These are phyloP conservation scores for Anoura caudifer DNA, from an alignment of 2,113 vertebrate species.

Conservation along the genomic window DNA sequence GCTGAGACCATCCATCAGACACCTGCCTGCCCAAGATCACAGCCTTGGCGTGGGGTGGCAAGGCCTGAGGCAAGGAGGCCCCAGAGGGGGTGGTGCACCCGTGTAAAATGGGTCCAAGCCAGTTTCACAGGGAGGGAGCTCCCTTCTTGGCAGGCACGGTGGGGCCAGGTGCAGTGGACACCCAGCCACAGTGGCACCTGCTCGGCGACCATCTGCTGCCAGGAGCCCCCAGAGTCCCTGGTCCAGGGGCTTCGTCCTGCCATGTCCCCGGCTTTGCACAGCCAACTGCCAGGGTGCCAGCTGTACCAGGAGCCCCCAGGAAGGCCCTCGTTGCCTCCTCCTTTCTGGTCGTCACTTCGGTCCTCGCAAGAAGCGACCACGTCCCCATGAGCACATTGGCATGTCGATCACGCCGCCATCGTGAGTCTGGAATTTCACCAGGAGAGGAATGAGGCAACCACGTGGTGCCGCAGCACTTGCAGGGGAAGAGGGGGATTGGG, in stretches of 20 bases:
- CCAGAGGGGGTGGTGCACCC: too few relatives aligned
- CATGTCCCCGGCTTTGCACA: rapidly evolving
- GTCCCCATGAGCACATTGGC: conserved; percentile 63
- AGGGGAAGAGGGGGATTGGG: conserved; percentile 49
- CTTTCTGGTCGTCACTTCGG: conserved; percentile 56
- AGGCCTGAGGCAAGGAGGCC: too few relatives aligned
- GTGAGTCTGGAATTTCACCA: background rate
- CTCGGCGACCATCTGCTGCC: rapidly evolving
- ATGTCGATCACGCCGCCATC: conserved; percentile 72
- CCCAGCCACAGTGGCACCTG: rapidly evolving
- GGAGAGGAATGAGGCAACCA: too few relatives aligned
- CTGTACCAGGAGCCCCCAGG: background rate
- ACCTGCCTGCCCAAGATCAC: too few relatives aligned
- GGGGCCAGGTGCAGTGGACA: rapidly evolving
- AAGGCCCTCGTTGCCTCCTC: background rate
- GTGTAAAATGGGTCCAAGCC: too few relatives aligned
- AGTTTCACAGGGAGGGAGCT: too few relatives aligned
- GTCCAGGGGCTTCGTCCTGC: rapidly evolving
- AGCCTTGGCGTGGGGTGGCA: too few relatives aligned
- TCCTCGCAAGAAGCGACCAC: conserved; percentile 55
- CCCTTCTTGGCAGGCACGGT: background rate
- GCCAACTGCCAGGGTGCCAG: rapidly evolving
- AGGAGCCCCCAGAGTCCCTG: rapidly evolving
- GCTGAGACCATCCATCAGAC: too few relatives aligned
- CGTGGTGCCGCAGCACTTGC: too few relatives aligned